These are phyloP conservation scores for Ametastegia equiseti DNA, from an alignment of 2,888 invertebrate genomes.

Conservation along the genomic window DNA sequence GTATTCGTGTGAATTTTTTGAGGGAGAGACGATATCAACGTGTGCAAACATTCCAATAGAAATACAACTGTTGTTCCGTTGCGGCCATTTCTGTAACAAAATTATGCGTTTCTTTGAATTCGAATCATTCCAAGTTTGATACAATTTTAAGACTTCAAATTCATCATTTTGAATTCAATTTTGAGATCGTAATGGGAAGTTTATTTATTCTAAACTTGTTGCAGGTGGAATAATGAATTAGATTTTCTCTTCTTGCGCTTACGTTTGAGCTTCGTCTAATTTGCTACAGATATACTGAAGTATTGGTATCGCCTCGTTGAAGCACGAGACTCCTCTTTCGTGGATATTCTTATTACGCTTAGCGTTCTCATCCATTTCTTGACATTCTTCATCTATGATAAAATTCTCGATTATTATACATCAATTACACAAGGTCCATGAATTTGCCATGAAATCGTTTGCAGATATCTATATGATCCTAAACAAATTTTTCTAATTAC, in stretches of 20 bases:
- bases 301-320: slow-evolving; percentile 93
- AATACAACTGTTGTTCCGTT: slow-evolving; percentile 85
- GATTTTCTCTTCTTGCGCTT: slow-evolving; percentile 63
- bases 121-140: neutral
- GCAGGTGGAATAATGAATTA: no score
- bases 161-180: no score
- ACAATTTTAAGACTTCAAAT: no score
- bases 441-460: neutral
- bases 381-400: slow-evolving; percentile 85
- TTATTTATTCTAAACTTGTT: neutral
- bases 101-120: slow-evolving; percentile 4
- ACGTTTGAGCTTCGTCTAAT: slow-evolving; percentile 89
- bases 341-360: slow-evolving; percentile 73
- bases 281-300: slow-evolving; percentile 93
- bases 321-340: slow-evolving; percentile 87
- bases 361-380: slow-evolving; percentile 79
- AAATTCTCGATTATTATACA: slow-evolving; percentile 52
- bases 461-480: neutral
- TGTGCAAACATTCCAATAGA: slow-evolving; percentile 91
- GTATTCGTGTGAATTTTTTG: slow-evolving; percentile 90
- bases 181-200: neutral
- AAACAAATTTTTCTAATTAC: no score
- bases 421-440: neutral
- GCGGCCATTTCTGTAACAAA: slow-evolving; percentile 76
- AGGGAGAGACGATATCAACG: slow-evolving; percentile 89